A percentile compares a stretch with the other conserved stretches of the same genome.
These are phyloP conservation scores for Naja naja DNA, from an alignment of 2,113 vertebrate species.

Conservation along the genomic window DNA sequence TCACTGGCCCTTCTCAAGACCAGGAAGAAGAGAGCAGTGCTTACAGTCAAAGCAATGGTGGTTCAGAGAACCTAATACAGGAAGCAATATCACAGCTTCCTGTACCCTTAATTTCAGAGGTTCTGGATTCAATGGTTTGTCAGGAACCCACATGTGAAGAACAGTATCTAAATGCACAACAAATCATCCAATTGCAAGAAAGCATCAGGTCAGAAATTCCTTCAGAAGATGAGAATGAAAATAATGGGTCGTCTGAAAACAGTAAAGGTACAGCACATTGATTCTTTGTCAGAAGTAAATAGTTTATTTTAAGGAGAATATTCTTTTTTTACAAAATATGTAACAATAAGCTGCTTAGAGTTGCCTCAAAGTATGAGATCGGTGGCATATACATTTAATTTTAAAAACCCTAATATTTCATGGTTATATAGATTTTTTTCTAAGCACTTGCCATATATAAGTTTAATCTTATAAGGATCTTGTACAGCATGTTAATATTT, in stretches of 20 bases:
- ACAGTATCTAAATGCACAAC: slow-evolving; percentile 45
- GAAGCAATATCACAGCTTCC: slow-evolving; percentile 62
- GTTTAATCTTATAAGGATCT: neutral
- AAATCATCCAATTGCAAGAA: slow-evolving; percentile 70
- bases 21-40: slow-evolving; percentile 41
- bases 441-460: neutral
- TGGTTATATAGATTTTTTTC: neutral
- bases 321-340: neutral
- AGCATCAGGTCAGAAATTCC: slow-evolving; percentile 69
- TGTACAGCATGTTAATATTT: neutral
- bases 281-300: neutral
- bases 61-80: slow-evolving; percentile 49
- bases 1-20: slow-evolving; percentile 37
- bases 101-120: slow-evolving; percentile 46
- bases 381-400: neutral
- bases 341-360: neutral
- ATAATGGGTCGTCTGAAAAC: slow-evolving; percentile 62
- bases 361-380: neutral
- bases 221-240: slow-evolving; percentile 73
- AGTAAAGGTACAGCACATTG: slow-evolving; percentile 69
- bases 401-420: neutral
- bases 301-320: neutral
- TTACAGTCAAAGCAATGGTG: slow-evolving; percentile 57
- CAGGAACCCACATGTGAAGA: slow-evolving; percentile 50
- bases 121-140: slow-evolving; percentile 62